Conservation (phyloP, 2,797 vertebrate species). For the Anguilla obscura region DNA sequence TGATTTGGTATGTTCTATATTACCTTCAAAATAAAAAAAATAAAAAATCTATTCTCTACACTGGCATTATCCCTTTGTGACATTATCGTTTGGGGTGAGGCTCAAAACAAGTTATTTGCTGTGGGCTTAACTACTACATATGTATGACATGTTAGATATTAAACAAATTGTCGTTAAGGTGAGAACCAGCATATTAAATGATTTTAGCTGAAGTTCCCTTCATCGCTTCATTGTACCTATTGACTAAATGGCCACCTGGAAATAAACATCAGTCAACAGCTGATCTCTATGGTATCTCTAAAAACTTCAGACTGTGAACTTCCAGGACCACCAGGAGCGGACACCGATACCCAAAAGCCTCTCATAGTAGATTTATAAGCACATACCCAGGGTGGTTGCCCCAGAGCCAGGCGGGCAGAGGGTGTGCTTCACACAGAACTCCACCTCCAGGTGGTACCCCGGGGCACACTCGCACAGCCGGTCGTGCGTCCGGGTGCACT, state of each 20-base stretch:
- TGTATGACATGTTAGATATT: neutral
- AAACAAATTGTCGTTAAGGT: neutral
- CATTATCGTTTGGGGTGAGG: no score
- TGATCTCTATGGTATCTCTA: neutral
- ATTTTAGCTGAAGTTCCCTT: neutral
- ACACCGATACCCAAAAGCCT: neutral
- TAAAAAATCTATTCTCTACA: no score
- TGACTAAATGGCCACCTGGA: neutral
- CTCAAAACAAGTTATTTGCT: neutral
- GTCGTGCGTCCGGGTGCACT: constrained; percentile 86
- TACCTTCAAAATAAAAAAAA: no score
- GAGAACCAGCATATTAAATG: neutral
- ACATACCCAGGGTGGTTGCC: constrained; percentile 77
- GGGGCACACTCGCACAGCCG: constrained; percentile 83
- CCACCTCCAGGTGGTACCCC: constrained; percentile 86
- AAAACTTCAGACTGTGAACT: neutral
- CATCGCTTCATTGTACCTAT: neutral
- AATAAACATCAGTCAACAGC: neutral
- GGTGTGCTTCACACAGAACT: constrained; percentile 88
- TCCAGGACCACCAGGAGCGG: neutral
- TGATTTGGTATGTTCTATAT: no score
- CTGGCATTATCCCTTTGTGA: no score
- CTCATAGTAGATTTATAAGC: neutral
- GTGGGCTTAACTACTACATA: neutral
- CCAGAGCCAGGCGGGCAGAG: constrained; percentile 81